phyloP scores from a whole-genome alignment of 1,140 invertebrate species.

The Euglossa dilemma region DNA sequence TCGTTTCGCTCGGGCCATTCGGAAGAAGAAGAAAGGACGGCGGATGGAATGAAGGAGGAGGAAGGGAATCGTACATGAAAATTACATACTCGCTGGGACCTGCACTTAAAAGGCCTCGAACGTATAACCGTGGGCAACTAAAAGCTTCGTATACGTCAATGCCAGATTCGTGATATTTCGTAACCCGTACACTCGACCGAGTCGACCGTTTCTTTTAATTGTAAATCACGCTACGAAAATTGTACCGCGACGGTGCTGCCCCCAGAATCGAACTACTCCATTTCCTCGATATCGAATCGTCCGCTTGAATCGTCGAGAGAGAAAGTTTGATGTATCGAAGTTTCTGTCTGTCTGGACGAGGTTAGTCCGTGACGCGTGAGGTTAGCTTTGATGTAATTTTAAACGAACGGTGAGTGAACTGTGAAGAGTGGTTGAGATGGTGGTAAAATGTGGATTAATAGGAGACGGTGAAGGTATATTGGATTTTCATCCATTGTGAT shows the following conservation, averaged over 20 bases:
- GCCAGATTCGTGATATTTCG: slow-evolving; percentile 59
- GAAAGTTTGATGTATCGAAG: too few species aligned
- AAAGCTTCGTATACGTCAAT: slow-evolving; percentile 66
- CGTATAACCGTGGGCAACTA: slow-evolving; percentile 66
- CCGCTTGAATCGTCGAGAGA: too few species aligned
- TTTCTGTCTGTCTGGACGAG: too few species aligned
- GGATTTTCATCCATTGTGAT: too few species aligned
- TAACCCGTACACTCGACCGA: slow-evolving; percentile 19
- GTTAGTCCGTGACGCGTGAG: too few species aligned
- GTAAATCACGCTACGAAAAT: slow-evolving; percentile 10
- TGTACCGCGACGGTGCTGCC: neutral
- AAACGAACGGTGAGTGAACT: too few species aligned
- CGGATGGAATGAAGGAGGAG: neutral
- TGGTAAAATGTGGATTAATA: too few species aligned
- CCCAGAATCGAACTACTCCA: neutral
- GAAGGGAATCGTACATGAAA: slow-evolving; percentile 67
- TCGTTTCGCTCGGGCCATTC: slow-evolving; percentile 49
- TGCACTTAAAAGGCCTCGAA: slow-evolving; percentile 65
- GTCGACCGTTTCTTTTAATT: slow-evolving; percentile 27
- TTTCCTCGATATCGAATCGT: neutral
- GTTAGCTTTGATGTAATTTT: too few species aligned
- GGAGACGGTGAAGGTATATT: too few species aligned
- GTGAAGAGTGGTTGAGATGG: too few species aligned
- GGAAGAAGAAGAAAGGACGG: slow-evolving; percentile 48
- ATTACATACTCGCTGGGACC: slow-evolving; percentile 66